phyloP scores from a whole-genome alignment of 2,888 invertebrate genomes.

The Trichopria drosophilae region DNA sequence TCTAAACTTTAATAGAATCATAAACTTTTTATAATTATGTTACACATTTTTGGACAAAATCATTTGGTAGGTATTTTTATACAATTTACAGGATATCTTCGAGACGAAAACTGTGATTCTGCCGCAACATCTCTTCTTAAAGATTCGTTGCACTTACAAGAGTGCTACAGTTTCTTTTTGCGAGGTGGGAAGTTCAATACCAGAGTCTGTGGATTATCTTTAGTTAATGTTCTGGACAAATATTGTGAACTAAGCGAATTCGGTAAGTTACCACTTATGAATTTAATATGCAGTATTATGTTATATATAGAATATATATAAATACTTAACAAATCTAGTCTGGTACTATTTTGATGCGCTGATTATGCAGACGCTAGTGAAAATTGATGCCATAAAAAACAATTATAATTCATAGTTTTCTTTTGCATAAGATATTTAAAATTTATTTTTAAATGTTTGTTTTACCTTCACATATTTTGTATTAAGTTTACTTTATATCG shows the following conservation, averaged over 20 bases:
- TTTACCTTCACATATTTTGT: too few relatives aligned
- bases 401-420: too few relatives aligned
- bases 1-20: too few relatives aligned
- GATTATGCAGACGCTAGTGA: too few relatives aligned
- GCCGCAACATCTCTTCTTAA: constrained; percentile 31
- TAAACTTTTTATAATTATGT: too few relatives aligned
- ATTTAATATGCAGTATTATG: neutral
- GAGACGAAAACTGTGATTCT: constrained; percentile 20
- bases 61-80: too few relatives aligned
- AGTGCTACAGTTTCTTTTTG: constrained; percentile 34
- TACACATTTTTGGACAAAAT: too few relatives aligned
- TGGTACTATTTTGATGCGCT: neutral
- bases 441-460: too few relatives aligned
- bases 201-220: constrained; percentile 17
- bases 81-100: constrained; percentile 19
- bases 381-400: too few relatives aligned
- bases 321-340: neutral
- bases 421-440: too few relatives aligned
- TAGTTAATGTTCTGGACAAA: constrained; percentile 24
- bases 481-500: too few relatives aligned
- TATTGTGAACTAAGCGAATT: constrained; percentile 20
- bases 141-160: constrained; percentile 35
- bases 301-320: neutral
- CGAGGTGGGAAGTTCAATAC: constrained; percentile 35
- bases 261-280: constrained; percentile 14